phyloP scores from a whole-genome alignment of 2,888 invertebrate species.

The Tanytarsus gracilentus region DNA sequence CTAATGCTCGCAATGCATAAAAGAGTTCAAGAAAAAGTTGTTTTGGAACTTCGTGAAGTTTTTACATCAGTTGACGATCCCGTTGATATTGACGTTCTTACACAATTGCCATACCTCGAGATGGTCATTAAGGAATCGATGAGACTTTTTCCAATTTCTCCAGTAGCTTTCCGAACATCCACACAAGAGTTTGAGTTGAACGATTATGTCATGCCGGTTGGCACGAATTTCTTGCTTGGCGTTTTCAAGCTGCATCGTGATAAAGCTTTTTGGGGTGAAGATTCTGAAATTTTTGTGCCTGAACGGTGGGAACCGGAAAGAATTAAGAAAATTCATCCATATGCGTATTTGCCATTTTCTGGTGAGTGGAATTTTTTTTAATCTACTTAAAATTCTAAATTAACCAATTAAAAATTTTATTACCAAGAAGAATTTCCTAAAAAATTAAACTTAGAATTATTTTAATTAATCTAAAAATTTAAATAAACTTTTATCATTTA shows the following conservation, averaged over 20 bases:
- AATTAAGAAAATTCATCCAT: not conserved
- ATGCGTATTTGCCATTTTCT: not conserved
- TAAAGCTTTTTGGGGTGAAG: not conserved
- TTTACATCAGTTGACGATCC: not conserved
- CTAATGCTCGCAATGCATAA: conserved; percentile 15
- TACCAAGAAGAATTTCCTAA: too few species aligned
- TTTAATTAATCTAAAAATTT: not conserved
- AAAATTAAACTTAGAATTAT: not conserved
- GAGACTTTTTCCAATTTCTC: not conserved
- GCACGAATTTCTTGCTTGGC: not conserved
- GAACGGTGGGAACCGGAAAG: not conserved
- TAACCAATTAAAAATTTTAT: too few species aligned
- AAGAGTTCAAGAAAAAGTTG: conserved; percentile 3
- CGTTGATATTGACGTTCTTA: not conserved
- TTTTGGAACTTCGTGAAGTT: not conserved
- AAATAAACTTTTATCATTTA: too few species aligned
- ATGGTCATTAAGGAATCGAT: conserved; percentile 7
- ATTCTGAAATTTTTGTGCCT: not conserved
- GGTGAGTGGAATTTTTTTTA: not conserved
- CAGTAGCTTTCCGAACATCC: not conserved
- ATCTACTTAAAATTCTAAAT: too few species aligned
- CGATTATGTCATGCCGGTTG: not conserved
- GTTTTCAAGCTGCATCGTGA: not conserved
- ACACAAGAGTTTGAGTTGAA: not conserved
- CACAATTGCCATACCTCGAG: not conserved